phyloP scores from a whole-genome alignment of 64 coral and sea anemone genomes.

The Catalaphyllia jardinei region DNA sequence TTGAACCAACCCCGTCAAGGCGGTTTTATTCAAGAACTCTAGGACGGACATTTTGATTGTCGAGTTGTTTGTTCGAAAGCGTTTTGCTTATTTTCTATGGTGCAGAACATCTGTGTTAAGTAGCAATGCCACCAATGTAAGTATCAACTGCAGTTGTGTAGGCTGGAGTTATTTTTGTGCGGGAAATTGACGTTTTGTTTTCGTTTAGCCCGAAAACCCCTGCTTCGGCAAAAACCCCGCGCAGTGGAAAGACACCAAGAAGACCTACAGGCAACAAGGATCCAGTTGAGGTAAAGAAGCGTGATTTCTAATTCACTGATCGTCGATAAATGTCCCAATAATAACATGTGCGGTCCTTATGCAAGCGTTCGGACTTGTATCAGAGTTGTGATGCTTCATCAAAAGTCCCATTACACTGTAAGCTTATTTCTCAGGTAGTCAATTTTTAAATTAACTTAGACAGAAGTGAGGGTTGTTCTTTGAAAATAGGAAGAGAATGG shows the following conservation, averaged over 20 bases:
- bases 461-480: too few relatives aligned
- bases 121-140: conserved; percentile 77
- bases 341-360: neutral
- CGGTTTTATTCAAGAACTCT: conserved; percentile 94
- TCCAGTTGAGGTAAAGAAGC: conserved; percentile 79
- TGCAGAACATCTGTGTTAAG: neutral
- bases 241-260: conserved; percentile 76
- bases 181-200: neutral
- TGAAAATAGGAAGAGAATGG: too few relatives aligned
- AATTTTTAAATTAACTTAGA: too few relatives aligned
- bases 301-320: neutral
- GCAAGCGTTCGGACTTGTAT: neutral
- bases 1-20: conserved; percentile 68
- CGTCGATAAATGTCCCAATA: neutral
- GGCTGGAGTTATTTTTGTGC: neutral
- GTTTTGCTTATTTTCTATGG: conserved; percentile 28
- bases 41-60: conserved; percentile 46
- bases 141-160: neutral
- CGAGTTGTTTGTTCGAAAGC: conserved; percentile 1
- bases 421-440: too few relatives aligned
- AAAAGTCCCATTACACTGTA: too few relatives aligned
- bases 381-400: too few relatives aligned
- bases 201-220: conserved; percentile 65
- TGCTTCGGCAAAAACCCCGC: conserved; percentile 68
- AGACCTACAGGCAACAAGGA: conserved; percentile 79